A percentile compares a stretch with the other conserved stretches of the same genome.
Evolutionary conservation across 2,113 vertebrate species (phyloP).

Genomic region (Stigmatopora argus): DNA sequence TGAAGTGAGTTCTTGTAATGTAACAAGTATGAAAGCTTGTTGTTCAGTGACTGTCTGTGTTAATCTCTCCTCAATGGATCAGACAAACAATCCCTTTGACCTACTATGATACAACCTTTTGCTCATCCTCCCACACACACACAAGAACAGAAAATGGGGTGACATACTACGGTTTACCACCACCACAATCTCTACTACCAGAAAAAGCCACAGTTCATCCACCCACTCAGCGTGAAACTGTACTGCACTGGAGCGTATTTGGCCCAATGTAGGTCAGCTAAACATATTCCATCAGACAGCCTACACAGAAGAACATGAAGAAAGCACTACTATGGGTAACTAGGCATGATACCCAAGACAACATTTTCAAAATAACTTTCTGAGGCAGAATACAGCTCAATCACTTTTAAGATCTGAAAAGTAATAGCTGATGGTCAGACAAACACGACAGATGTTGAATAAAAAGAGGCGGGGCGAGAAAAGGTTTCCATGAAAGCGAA

Average conservation of each 20-base stretch:
- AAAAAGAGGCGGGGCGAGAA: slow-evolving; percentile 15
- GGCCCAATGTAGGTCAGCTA: slow-evolving; percentile 9
- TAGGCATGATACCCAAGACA: slow-evolving; percentile 4
- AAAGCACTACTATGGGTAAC: neutral
- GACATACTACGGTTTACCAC: slow-evolving; percentile 25
- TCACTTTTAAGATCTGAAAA: slow-evolving; percentile 1
- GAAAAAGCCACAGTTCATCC: slow-evolving; percentile 24
- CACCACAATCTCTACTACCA: slow-evolving; percentile 8
- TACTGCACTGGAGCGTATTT: slow-evolving; percentile 4
- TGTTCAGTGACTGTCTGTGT: slow-evolving; percentile 34
- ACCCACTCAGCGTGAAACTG: slow-evolving; percentile 24
- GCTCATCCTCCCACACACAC: slow-evolving; percentile 23
- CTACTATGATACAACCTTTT: slow-evolving; percentile 49
- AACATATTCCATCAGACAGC: slow-evolving; percentile 27
- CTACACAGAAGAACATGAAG: neutral
- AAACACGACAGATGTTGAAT: slow-evolving; percentile 32
- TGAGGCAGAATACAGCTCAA: slow-evolving; percentile 3
- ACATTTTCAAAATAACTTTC: slow-evolving; percentile 5
- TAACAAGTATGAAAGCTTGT: slow-evolving; percentile 34
- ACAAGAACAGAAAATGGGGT: slow-evolving; percentile 16
- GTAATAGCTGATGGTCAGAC: neutral
- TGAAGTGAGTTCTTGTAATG: slow-evolving; percentile 29
- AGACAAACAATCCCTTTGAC: slow-evolving; percentile 63
- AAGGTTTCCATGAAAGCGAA: slow-evolving; percentile 36
- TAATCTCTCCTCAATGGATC: slow-evolving; percentile 63